Evolutionary conservation across 1,140 invertebrate species (phyloP), one percentile per base, ranked within the genome.

Genomic region (Catajapyx aquilonaris): DNA sequence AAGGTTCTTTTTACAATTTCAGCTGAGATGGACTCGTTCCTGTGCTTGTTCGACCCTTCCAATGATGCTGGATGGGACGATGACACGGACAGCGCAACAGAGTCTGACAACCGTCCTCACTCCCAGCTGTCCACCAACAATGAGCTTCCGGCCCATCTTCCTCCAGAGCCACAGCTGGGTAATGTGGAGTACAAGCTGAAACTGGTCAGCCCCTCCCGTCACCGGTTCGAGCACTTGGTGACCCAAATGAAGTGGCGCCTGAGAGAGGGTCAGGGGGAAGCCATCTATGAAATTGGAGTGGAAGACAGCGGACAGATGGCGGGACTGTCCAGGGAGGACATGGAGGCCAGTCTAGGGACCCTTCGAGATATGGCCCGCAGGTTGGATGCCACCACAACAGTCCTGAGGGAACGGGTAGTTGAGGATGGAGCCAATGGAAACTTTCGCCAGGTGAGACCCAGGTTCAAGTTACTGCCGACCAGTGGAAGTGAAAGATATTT

Each of bases 261-360:
- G 5, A 65, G 77, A 1, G 83, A 86, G 49, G 84, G 84, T 10
- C 76, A 81, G 37, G 91, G 91, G 4, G 84, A 90, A 56, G 88
- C 88, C 1, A 85, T 96, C 44, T 97, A 97, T 62, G 85, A 93
- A 61, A 84, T 95, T 34, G 88, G 90, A 0, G 90, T 96, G 0
- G 81, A 87, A 41, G 91, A 96, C 57, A 86, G 79, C 56, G 91
- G 91, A 1, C 64, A 73, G 19, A 55, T 94, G 42, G 68, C 77
- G 9, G 88, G 90, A 5, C 61, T 95, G 4, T 68, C 70, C 9
- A 66, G 69, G 37, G 60, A 70, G 10, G 85, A 91, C 35, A 76
- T 95, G 66, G 66, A 71, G 20, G 73, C 73, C 4, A 90, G 83
- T 19, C 57, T 95, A 32, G 63, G 69, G 33, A 87, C 86, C 1